Percentiles rank a stretch among this genome's conserved stretches.
Conservation (phyloP, 1,140 invertebrate genomes). For the Latrodectus geometricus region DNA sequence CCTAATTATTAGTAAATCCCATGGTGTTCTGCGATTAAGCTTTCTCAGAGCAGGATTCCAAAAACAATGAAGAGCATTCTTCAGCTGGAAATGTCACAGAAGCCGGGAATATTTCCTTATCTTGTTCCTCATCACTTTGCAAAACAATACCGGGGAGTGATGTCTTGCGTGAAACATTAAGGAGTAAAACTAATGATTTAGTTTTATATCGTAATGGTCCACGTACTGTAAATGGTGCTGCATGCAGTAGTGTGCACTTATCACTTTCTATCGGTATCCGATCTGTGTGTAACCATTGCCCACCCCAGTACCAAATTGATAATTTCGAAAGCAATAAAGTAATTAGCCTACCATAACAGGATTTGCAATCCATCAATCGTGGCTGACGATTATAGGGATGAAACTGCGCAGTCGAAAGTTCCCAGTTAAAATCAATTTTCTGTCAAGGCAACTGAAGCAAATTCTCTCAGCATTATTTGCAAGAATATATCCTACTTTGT, state of each 20-base stretch:
- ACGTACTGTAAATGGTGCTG: not conserved
- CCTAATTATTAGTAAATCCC: too few species aligned
- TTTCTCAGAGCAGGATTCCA: too few species aligned
- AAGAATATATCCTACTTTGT: too few species aligned
- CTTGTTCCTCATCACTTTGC: not conserved
- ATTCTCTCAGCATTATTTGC: too few species aligned
- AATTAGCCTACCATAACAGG: not conserved
- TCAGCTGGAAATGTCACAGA: not conserved
- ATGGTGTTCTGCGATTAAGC: too few species aligned
- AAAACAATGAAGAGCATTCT: not conserved
- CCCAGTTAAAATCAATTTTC: too few species aligned
- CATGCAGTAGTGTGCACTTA: not conserved
- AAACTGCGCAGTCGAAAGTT: not conserved
- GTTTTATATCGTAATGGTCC: not conserved
- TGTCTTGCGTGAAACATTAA: not conserved
- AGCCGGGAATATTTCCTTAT: not conserved
- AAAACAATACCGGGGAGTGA: not conserved
- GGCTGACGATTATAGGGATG: not conserved
- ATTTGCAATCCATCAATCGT: not conserved
- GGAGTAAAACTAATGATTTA: not conserved
- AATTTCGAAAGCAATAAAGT: not conserved
- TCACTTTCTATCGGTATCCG: not conserved
- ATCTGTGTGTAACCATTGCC: not conserved
- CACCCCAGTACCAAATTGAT: not conserved
- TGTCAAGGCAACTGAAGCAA: too few species aligned